phyloP scores from a whole-genome alignment of 92 coral and sea anemone species.

The Pocillopora grandis region DNA sequence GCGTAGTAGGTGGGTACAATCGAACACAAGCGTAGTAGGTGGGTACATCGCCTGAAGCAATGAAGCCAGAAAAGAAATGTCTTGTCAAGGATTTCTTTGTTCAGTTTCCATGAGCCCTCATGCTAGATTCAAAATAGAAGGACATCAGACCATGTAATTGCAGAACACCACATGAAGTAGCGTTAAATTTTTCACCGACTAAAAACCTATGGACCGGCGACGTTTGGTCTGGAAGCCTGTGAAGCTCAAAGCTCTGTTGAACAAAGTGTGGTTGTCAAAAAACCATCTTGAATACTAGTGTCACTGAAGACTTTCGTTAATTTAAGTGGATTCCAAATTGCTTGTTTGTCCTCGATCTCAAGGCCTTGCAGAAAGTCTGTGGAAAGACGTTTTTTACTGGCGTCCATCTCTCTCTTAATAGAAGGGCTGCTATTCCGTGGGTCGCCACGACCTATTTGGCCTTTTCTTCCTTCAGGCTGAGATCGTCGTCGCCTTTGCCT shows the following conservation, averaged over 20 bases:
- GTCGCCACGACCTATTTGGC: background rate
- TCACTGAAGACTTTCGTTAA: constrained; percentile 3
- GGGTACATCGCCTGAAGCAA: too few species aligned
- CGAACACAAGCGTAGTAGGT: too few species aligned
- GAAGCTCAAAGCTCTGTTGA: constrained; percentile 31
- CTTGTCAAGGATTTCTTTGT: too few species aligned
- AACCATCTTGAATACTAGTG: constrained; percentile 21
- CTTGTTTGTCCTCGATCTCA: constrained; percentile 2
- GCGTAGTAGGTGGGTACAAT: too few species aligned
- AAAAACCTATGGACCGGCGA: background rate
- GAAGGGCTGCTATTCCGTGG: background rate
- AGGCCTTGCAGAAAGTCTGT: background rate
- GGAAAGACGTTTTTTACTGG: background rate
- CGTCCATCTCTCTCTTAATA: too few species aligned
- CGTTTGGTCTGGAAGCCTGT: too few species aligned
- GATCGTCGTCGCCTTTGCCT: background rate
- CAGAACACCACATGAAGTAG: too few species aligned
- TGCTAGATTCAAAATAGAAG: too few species aligned
- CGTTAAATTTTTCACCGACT: background rate
- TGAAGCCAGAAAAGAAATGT: too few species aligned
- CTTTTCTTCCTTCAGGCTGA: background rate
- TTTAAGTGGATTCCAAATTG: background rate
- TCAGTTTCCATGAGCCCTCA: too few species aligned
- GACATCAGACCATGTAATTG: too few species aligned
- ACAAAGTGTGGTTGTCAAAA: constrained; percentile 29